phyloP scores from a whole-genome alignment of 2,888 invertebrate genomes.

The Polydrusus tereticollis region DNA sequence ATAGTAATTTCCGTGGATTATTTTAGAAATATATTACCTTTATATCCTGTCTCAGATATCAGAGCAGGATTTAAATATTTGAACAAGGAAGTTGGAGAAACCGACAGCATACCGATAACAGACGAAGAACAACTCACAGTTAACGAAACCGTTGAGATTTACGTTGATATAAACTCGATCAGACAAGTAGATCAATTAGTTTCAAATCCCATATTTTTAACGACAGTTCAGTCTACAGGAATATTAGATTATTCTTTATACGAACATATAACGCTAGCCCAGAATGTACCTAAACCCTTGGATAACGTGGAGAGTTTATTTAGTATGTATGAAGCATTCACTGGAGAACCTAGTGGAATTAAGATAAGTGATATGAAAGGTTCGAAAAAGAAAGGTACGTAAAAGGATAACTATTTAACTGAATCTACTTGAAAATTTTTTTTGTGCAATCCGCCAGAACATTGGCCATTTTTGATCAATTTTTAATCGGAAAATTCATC shows the following conservation, averaged over 20 bases:
- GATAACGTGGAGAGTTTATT: constrained; percentile 55
- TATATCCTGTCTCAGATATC: constrained; percentile 56
- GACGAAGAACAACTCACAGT: constrained; percentile 50
- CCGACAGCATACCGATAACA: constrained; percentile 50
- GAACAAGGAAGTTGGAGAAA: constrained; percentile 54
- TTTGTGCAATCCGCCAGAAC: too few species aligned
- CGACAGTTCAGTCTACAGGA: constrained; percentile 55
- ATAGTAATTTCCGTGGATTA: constrained; percentile 42
- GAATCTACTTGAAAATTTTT: too few species aligned
- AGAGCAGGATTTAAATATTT: constrained; percentile 52
- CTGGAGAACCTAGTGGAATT: constrained; percentile 51
- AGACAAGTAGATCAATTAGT: constrained; percentile 53
- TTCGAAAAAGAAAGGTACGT: constrained; percentile 40
- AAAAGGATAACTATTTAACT: too few species aligned
- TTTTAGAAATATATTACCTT: constrained; percentile 42
- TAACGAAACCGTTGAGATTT: constrained; percentile 49
- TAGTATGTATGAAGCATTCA: constrained; percentile 58
- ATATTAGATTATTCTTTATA: constrained; percentile 52
- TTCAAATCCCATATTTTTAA: constrained; percentile 54
- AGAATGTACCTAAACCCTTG: constrained; percentile 4
- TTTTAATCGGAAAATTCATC: too few species aligned
- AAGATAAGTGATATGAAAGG: constrained; percentile 42
- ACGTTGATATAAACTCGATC: constrained; percentile 45
- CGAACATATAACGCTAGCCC: constrained; percentile 50
- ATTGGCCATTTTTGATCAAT: too few species aligned